Evolutionary conservation across 2,888 invertebrate genomes (phyloP).

Genomic region (Oasisia sp.): DNA sequence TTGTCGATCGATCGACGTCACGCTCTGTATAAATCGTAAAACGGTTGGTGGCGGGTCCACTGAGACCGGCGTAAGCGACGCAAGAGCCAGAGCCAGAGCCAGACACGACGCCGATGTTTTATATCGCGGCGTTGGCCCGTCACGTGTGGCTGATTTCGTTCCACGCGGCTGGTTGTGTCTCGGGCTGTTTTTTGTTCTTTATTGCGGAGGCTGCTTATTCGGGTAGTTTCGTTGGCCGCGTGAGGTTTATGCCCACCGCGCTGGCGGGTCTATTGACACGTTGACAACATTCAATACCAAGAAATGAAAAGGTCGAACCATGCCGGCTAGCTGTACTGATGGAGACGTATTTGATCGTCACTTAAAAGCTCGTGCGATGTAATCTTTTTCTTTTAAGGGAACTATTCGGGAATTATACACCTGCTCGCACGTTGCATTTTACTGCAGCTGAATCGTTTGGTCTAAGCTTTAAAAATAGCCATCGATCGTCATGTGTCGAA

Average conservation of each 20-base stretch:
- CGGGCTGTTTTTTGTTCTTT: too few relatives aligned
- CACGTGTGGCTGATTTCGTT: neutral
- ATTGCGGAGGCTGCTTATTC: too few relatives aligned
- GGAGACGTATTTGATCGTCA: neutral
- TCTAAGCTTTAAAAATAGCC: neutral
- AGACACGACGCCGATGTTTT: neutral
- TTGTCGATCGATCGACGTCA: neutral
- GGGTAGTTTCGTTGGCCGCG: too few relatives aligned
- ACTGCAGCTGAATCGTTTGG: neutral
- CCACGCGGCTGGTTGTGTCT: neutral
- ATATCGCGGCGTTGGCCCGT: neutral
- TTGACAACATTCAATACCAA: too few relatives aligned
- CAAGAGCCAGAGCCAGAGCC: neutral
- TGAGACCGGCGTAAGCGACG: neutral
- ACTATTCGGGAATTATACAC: neutral
- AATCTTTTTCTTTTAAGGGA: neutral
- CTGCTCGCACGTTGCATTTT: neutral
- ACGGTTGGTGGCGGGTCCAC: neutral
- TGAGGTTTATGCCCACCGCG: too few relatives aligned
- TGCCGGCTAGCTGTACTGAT: neutral
- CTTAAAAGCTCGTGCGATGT: neutral
- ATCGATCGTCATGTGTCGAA: neutral
- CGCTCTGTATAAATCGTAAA: conserved; percentile 6
- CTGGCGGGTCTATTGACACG: too few relatives aligned
- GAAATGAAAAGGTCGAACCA: too few relatives aligned